Evolutionary conservation across 2,113 vertebrate genomes (phyloP), one percentile per base, ranked within the genome.

Genomic region (Pluvianellus socialis): DNA sequence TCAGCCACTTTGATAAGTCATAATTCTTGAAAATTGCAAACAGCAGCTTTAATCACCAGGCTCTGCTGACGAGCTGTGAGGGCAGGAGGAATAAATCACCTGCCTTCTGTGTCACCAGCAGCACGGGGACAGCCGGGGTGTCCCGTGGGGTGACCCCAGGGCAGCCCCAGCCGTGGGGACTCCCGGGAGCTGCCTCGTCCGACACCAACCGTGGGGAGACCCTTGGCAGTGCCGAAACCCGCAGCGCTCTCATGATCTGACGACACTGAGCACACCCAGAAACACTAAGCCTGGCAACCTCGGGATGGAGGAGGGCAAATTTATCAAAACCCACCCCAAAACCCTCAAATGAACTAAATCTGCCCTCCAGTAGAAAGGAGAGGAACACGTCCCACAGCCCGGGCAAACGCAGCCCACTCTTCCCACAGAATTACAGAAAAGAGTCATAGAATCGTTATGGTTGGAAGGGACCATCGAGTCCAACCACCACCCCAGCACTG

Each of bases 111-210:
- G 45, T 49, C 86, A 45, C 33, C 63, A 5, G 30, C 11, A 50
- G 35, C 2, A 1, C 7, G 58, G 77, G 65, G 52, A 53, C 50
- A 52, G 15, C 26, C 2, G 0, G 50, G 16, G 49, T 15, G 33
- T 30, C 52, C 70, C 7, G 12, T 0, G 0, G 30, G 50, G 56
- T 7, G 50, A 9, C 33, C 16, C 40, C 1, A 1, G 63, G 30
- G 61, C 61, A 32, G 14, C 26, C 44, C 10, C 2, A 1, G n/a
- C 27, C 2, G 1, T 0, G 1, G 55, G 26, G 30, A 8, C n/a
- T 53, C 32, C 23, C 42, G 9, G 49, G 70, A 81, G 24, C 58
- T 32, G 55, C 72, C 56, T 23, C 11, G 0, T 28, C 47, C 4
- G 0, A 27, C 26, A 61, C 40, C 47, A n/a, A 40, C 10, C 1